Evolutionary conservation across 2,797 vertebrate species (phyloP), one percentile per base, ranked within the genome.

Genomic region (Takifugu ocellatus): DNA sequence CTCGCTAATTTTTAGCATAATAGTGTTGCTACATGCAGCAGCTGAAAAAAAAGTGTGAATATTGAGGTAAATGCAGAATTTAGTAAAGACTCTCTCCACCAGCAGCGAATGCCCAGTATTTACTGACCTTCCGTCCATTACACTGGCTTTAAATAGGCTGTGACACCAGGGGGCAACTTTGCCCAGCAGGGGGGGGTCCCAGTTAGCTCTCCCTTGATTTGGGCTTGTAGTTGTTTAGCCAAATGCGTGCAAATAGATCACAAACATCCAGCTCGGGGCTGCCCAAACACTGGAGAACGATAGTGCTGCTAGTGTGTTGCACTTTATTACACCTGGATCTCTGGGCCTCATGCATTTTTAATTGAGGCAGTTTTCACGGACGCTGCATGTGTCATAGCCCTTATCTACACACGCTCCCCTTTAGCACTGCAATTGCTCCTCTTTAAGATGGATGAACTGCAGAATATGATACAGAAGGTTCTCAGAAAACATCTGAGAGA

Each of bases 291-390:
- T 49, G 42, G 66, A 75, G 83, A 84, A 77, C 55, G 66, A 78
- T 80, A 73, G 75, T 29, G 24, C 80, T 78, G 81, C 81, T 80
- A 78, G 68, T 68, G 78, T 69, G 61, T 78, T 83, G 72, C 77
- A 87, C 79, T 91, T 87, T 88, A 88, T 87, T 90, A 89, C 83
- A 91, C 85, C 86, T 90, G 84, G 70, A 90, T 84, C 84, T 78
- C 69, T 72, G 75, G 66, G 83, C 72, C 83, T 91, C 86, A 91
- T 91, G 87, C 87, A 91, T 91, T 89, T 91, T 91, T 92, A 88
- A 92, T 91, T 49, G 63, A 65, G 74, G 82, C 86, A 84, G 91
- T 90, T 90, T 91, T 83, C 84, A 84, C 76, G 78, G 72, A 75
- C 70, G 50, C 64, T 68, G 68, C 61, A 46, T 84, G 78, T 74